phyloP scores from a whole-genome alignment of 2,888 invertebrate species.

The Sinhomidia bicolor region DNA sequence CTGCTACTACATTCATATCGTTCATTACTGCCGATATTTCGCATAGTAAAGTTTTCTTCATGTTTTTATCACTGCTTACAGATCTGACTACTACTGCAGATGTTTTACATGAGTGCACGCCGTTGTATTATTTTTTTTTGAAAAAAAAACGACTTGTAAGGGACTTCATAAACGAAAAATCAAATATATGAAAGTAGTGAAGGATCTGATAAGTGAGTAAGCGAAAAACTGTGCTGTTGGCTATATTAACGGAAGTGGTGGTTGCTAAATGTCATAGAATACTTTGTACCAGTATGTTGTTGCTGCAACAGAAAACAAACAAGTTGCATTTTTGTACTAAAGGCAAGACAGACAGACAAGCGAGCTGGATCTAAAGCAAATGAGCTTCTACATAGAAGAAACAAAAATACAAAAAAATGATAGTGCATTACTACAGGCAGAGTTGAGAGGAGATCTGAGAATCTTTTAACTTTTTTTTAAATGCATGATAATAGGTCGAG shows the following conservation, averaged over 20 bases:
- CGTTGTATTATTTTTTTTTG: background rate
- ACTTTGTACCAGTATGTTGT: no score
- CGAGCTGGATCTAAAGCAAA: no score
- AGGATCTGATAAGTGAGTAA: no score
- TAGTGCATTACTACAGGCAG: background rate
- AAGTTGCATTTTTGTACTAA: no score
- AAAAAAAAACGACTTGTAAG: background rate
- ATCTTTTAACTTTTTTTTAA: background rate
- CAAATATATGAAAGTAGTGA: background rate
- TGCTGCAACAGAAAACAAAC: no score
- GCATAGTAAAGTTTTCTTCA: background rate
- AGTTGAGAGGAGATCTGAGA: background rate
- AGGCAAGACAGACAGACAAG: background rate
- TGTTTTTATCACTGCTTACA: background rate
- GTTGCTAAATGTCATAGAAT: no score
- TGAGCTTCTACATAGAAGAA: no score
- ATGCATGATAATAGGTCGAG: background rate
- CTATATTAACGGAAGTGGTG: no score
- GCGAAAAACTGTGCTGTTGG: no score
- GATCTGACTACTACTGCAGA: background rate
- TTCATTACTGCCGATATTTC: background rate
- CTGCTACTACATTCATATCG: background rate
- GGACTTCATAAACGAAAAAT: background rate
- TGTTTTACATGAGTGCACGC: slow-evolving; percentile 10
- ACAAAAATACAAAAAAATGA: no score